phyloP scores from a whole-genome alignment of 2,888 invertebrate genomes.

The Steromphala cineraria region DNA sequence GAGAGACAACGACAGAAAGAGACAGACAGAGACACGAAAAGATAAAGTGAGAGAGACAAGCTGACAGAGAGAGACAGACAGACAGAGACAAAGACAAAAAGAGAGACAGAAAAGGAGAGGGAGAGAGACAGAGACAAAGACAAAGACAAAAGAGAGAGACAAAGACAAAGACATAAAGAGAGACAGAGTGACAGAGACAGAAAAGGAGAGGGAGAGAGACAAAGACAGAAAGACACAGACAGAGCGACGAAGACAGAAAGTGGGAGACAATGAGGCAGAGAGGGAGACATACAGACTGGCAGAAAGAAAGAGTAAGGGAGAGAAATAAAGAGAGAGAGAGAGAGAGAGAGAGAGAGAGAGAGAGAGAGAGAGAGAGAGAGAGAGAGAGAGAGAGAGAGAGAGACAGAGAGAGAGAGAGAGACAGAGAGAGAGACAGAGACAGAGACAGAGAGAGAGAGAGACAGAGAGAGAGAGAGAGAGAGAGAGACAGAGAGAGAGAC shows the following conservation, averaged over 20 bases:
- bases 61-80: too few relatives aligned
- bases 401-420: background rate
- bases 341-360: background rate
- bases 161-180: too few relatives aligned
- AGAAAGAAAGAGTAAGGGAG: background rate
- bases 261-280: background rate
- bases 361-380: background rate
- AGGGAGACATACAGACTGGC: too few relatives aligned
- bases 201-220: constrained; percentile 7
- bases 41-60: too few relatives aligned
- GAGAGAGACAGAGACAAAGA: too few relatives aligned
- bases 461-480: constrained; percentile 1
- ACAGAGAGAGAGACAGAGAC: too few relatives aligned
- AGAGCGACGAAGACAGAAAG: background rate
- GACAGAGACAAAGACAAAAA: too few relatives aligned
- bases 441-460: background rate
- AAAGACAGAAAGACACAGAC: background rate
- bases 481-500: background rate
- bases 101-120: too few relatives aligned
- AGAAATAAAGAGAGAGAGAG: background rate
- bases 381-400: constrained; percentile 1
- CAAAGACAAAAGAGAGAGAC: too few relatives aligned
- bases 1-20: background rate
- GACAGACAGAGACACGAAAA: background rate
- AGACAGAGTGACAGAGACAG: background rate